These are phyloP conservation scores for Fregetta grallaria DNA, from an alignment of 2,113 vertebrate species.

Conservation along the genomic window DNA sequence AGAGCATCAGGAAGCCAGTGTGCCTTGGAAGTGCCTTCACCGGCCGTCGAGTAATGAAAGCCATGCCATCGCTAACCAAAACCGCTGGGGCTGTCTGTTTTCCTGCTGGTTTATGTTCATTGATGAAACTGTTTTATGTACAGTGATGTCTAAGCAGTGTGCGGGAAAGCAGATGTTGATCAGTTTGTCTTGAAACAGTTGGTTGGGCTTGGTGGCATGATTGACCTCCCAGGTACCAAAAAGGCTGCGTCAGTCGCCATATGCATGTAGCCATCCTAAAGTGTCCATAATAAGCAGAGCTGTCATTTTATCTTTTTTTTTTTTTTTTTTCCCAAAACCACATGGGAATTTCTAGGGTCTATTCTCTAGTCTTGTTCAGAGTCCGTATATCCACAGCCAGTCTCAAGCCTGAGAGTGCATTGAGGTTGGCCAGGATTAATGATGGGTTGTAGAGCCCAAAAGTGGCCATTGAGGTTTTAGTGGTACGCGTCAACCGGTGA, in stretches of 20 bases:
- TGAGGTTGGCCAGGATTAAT: background rate
- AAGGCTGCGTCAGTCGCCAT: accelerated
- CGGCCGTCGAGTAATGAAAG: background rate
- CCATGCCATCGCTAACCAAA: background rate
- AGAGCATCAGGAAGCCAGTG: accelerated
- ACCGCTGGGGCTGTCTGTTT: background rate
- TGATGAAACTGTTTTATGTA: background rate
- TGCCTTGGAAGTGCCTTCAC: background rate
- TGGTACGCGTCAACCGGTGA: background rate
- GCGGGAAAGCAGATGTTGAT: background rate
- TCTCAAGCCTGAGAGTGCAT: background rate
- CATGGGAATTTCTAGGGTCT: background rate
- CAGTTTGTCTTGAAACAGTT: background rate
- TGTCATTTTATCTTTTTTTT: background rate
- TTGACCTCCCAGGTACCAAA: background rate
- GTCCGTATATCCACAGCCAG: accelerated
- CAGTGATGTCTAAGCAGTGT: background rate
- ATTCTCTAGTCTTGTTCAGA: background rate
- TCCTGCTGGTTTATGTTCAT: background rate
- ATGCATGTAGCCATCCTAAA: background rate
- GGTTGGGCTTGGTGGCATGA: background rate
- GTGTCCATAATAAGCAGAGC: background rate
- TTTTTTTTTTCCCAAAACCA: background rate
- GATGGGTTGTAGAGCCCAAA: background rate
- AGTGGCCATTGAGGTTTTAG: background rate